A percentile compares a stretch with the other conserved stretches of the same genome.
Conservation (phyloP, 2,888 invertebrate genomes). For the Alloplasta piceator region DNA sequence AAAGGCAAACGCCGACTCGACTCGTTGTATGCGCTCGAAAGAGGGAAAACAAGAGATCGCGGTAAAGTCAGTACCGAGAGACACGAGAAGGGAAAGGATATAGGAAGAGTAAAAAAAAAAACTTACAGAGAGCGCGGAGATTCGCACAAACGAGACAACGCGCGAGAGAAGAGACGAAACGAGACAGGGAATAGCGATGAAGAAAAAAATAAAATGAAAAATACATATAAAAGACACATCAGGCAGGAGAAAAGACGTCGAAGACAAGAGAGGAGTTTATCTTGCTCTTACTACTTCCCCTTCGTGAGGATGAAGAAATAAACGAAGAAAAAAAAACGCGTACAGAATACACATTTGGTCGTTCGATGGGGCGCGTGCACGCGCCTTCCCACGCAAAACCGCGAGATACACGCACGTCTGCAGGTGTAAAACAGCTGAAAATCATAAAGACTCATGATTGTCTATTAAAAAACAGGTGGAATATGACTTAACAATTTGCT, state of each 20-base stretch:
- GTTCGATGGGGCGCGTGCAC: conserved; percentile 40
- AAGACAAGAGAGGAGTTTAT: conserved; percentile 52
- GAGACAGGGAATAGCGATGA: conserved; percentile 36
- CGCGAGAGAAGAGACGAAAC: not conserved
- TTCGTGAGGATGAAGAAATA: not conserved
- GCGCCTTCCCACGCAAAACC: conserved; percentile 7
- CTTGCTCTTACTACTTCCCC: conserved; percentile 38
- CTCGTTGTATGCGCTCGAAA: not conserved
- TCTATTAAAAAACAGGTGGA: too few species aligned
- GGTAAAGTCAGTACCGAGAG: not conserved
- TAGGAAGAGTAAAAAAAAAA: not conserved
- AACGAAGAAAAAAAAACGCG: conserved; percentile 43
- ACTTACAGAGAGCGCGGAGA: conserved; percentile 20
- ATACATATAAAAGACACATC: conserved; percentile 19
- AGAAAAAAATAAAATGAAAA: conserved; percentile 16
- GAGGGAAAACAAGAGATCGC: not conserved
- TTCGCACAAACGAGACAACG: conserved; percentile 35
- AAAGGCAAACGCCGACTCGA: conserved; percentile 1
- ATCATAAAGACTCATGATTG: too few species aligned
- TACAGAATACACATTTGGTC: conserved; percentile 59
- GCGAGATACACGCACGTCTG: too few species aligned
- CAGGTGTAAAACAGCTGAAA: too few species aligned
- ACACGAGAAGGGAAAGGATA: not conserved
- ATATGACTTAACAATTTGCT: too few species aligned
- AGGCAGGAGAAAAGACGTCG: conserved; percentile 50